Conservation (phyloP, 2,113 vertebrate species). For the Motacilla tschutschensis region DNA sequence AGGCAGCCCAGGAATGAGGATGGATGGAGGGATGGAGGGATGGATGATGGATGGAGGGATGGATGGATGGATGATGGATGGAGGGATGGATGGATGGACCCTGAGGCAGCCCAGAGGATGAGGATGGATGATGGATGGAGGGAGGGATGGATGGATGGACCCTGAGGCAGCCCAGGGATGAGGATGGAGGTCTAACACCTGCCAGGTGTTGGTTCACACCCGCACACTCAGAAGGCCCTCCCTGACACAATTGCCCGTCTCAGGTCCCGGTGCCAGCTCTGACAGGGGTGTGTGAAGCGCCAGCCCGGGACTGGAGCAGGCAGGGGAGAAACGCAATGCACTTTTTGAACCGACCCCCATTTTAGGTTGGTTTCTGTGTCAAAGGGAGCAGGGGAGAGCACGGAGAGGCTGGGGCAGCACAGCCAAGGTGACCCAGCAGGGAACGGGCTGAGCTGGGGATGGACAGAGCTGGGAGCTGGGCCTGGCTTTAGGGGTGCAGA, state of each 20-base stretch:
- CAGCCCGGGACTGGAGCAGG: not conserved
- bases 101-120: not conserved
- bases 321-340: not conserved
- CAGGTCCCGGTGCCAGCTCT: not conserved
- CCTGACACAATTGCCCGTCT: not conserved
- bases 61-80: too few species aligned
- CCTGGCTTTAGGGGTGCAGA: not conserved
- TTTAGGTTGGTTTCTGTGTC: not conserved
- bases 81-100: too few species aligned
- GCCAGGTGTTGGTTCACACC: not conserved
- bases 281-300: not conserved
- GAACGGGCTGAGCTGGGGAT: not conserved
- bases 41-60: too few species aligned
- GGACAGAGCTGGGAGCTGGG: not conserved
- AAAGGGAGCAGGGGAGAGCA: not conserved
- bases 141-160: too few species aligned
- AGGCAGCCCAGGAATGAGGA: not conserved
- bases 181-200: not conserved
- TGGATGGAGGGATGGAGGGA: not conserved
- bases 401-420: not conserved
- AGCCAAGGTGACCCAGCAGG: not conserved
- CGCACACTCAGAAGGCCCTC: not conserved
- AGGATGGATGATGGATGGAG: not conserved
- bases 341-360: not conserved
- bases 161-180: not conserved